phyloP scores from a whole-genome alignment of 2,797 vertebrate species.

The Notolabrus celidotus region DNA sequence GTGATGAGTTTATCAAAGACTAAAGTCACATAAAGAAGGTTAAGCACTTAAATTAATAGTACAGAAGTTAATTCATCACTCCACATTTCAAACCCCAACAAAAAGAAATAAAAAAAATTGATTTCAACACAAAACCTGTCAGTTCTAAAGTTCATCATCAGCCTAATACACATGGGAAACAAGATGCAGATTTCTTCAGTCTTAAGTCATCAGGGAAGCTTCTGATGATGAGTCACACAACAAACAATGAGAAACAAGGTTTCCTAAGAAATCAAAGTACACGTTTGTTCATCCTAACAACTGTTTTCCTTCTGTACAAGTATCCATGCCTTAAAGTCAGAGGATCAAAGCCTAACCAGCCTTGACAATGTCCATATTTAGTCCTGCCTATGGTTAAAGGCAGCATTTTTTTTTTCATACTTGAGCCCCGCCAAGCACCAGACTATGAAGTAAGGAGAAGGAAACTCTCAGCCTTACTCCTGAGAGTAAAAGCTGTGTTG shows the following conservation, averaged over 20 bases:
- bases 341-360: slow-evolving; percentile 25
- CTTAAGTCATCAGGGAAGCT: slow-evolving; percentile 11
- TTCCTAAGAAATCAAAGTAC: slow-evolving; percentile 8
- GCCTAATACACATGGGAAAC: not conserved
- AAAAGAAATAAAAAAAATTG: not conserved
- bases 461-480: not conserved
- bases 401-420: slow-evolving; percentile 50
- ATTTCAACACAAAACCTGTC: not conserved
- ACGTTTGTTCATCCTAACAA: not conserved
- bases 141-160: not conserved
- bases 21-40: not conserved
- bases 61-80: not conserved
- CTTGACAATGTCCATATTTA: slow-evolving; percentile 56
- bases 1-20: not conserved
- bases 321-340: not conserved
- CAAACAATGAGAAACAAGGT: not conserved
- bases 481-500: not conserved
- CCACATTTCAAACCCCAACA: not conserved
- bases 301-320: slow-evolving; percentile 16
- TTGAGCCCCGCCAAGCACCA: slow-evolving; percentile 36
- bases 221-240: slow-evolving; percentile 24
- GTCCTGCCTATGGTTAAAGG: slow-evolving; percentile 40
- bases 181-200: slow-evolving; percentile 4
- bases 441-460: slow-evolving; percentile 11
- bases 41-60: not conserved